phyloP scores from a whole-genome alignment of 2,113 vertebrate genomes.

The Carollia perspicillata region DNA sequence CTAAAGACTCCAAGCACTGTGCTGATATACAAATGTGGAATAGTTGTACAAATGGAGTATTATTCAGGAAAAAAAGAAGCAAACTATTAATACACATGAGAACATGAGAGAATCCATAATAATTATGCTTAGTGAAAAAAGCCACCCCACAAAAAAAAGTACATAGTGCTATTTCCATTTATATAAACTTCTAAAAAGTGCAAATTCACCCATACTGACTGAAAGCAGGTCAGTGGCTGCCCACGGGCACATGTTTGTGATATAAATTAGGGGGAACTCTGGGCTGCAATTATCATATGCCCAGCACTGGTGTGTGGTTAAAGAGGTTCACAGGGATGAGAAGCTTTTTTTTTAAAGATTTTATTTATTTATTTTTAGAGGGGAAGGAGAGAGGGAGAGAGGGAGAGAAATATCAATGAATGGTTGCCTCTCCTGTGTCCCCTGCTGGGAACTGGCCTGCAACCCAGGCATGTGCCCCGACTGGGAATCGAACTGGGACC shows the following conservation, averaged over 20 bases:
- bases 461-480: too few species aligned
- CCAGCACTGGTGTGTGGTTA: neutral
- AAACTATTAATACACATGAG: neutral
- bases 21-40: neutral
- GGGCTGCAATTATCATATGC: neutral
- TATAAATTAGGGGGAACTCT: neutral
- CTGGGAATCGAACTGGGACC: too few species aligned
- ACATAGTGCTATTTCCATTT: neutral
- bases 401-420: too few species aligned
- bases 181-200: slow-evolving; percentile 14
- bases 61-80: neutral
- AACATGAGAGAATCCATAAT: neutral
- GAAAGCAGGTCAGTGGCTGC: neutral
- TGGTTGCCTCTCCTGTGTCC: too few species aligned
- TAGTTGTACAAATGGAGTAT: neutral
- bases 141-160: neutral
- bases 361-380: too few species aligned
- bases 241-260: neutral
- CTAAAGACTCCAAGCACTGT: neutral
- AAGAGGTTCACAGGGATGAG: neutral
- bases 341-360: too few species aligned
- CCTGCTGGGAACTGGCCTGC: too few species aligned
- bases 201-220: neutral
- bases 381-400: too few species aligned
- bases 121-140: neutral